Evolutionary conservation across 2,797 vertebrate species (phyloP), one percentile per base, ranked within the genome.

Genomic region (Onychomys leucogaster): DNA sequence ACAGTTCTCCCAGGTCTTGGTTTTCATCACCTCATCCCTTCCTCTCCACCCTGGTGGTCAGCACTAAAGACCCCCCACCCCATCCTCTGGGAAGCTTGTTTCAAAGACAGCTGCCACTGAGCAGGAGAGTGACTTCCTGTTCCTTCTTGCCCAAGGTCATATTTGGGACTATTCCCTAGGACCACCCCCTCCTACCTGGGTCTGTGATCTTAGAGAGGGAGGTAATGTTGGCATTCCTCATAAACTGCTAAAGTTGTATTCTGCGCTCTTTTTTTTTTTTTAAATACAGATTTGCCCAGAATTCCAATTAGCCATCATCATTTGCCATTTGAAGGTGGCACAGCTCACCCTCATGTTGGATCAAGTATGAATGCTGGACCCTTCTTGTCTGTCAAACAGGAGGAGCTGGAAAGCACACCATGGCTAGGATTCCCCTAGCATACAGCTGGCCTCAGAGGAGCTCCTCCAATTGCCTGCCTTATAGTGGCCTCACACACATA

Each of bases 311-410:
- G 77, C 13, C 27, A 5, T 90, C 82, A 65, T 78, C 75, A 41
- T 41, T 78, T 83, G 71, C 49, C 65, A 73, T 95, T 97, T 85
- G 61, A 93, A 78, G 87, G 55, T 41, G 77, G 41, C 29, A 16
- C 46, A 61, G 82, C 65, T 57, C n/a, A 43, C 25, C 43, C 17
- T 80, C 41, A n/a, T 55, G 32, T 93, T 55, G 57, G 55, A 43
- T 77, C 27, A 69, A 82, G 37, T 52, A 6, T 80, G 63, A 73
- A 87, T 80, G 77, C 4, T 27, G 16, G 41, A 80, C 6, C 0
- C 83, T 89, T 91, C 82, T 90, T 61, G 76, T 67, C 63, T 4
- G 4, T 89, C 69, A 65, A 89, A 43, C 92, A 85, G 86, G 25
- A 32, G 5, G 29, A 71, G 29, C 73, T 43, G 14, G 14, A 57